Percentiles rank a stretch among this genome's conserved stretches.
These are phyloP conservation scores for Anguilla japonica DNA, from an alignment of 2,113 vertebrate species.

Conservation along the genomic window DNA sequence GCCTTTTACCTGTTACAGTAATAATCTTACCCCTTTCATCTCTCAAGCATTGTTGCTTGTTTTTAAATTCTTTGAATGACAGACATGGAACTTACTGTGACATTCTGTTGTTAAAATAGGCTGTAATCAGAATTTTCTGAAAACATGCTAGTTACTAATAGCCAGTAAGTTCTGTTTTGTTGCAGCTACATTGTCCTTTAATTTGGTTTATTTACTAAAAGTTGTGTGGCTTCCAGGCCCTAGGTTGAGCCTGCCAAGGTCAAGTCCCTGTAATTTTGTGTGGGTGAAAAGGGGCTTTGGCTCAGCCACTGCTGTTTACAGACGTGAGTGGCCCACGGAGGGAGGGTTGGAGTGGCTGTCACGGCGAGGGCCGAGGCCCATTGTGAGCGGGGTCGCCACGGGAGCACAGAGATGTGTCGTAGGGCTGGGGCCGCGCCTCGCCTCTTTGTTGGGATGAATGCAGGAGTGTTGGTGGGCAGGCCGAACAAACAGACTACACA, in stretches of 20 bases:
- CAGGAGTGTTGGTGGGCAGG: not conserved
- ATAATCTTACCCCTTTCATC: no score
- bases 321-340: not conserved
- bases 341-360: not conserved
- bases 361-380: not conserved
- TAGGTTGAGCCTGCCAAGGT: not conserved
- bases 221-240: not conserved
- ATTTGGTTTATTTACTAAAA: not conserved
- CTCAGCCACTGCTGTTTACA: not conserved
- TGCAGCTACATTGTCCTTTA: not conserved
- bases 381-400: not conserved
- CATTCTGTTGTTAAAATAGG: not conserved
- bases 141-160: not conserved
- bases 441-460: not conserved
- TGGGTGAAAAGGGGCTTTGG: not conserved
- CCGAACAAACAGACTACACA: slow-evolving; percentile 20
- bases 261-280: not conserved
- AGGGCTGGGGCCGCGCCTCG: not conserved
- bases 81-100: not conserved
- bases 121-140: not conserved
- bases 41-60: no score
- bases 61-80: no score
- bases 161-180: not conserved
- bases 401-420: not conserved
- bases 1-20: no score